A percentile compares a stretch with the other conserved stretches of the same genome.
Conservation (phyloP, 2,888 invertebrate species). For the Ennomos quercinarius region DNA sequence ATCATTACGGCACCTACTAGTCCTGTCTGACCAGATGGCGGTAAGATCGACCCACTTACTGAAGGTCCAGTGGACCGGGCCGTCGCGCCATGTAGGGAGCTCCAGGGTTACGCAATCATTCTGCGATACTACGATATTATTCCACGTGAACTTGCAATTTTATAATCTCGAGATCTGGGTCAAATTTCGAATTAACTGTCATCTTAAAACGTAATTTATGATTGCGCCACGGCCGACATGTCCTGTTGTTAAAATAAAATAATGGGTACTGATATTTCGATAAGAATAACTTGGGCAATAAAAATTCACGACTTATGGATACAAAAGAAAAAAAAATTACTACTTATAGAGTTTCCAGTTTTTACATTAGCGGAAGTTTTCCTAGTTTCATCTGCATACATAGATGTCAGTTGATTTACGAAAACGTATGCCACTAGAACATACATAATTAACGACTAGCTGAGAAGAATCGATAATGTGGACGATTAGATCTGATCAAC, state of each 20-base stretch:
- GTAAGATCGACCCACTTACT: conserved; percentile 76
- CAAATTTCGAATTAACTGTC: conserved; percentile 37
- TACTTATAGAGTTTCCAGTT: too few species aligned
- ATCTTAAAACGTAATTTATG: conserved; percentile 39
- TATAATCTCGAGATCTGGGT: conserved; percentile 36
- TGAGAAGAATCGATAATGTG: conserved; percentile 41
- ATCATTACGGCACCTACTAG: conserved; percentile 61
- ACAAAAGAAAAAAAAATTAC: too few species aligned
- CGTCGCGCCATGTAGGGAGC: conserved; percentile 70
- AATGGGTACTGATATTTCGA: conserved; percentile 14
- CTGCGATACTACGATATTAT: conserved; percentile 37
- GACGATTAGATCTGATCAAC: conserved; percentile 38
- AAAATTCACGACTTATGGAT: background rate
- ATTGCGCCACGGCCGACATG: conserved; percentile 27
- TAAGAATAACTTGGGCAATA: conserved; percentile 12
- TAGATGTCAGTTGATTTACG: conserved; percentile 18
- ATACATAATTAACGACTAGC: conserved; percentile 34
- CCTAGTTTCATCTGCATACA: background rate
- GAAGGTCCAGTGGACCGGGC: conserved; percentile 74
- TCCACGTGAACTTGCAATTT: conserved; percentile 38
- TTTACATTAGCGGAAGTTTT: background rate
- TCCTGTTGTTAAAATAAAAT: conserved; percentile 23
- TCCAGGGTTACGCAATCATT: conserved; percentile 73
- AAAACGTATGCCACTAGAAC: conserved; percentile 23
- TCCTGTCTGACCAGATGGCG: conserved; percentile 78